Evolutionary conservation across 2,797 vertebrate species (phyloP).

Genomic region (Brachyrhaphis roseni): DNA sequence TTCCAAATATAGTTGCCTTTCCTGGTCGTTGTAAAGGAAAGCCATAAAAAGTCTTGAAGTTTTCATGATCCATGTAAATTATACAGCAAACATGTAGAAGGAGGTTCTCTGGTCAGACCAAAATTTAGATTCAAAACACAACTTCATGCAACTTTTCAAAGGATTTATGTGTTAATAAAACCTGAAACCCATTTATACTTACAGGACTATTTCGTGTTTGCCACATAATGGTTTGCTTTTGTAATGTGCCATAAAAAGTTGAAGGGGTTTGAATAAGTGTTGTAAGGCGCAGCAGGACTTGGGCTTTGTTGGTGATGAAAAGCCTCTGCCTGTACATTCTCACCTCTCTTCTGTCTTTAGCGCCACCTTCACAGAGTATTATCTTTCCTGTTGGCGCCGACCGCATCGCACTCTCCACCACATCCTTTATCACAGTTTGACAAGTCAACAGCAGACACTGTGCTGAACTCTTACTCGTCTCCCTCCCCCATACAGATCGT

Average conservation of each 20-base stretch:
- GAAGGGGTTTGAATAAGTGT: not conserved
- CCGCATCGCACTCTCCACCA: constrained; percentile 55
- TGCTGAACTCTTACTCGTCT: constrained; percentile 31
- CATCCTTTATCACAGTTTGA: constrained; percentile 50
- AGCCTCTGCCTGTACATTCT: constrained; percentile 26
- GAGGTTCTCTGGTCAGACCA: not conserved
- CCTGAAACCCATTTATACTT: not conserved
- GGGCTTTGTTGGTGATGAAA: not conserved
- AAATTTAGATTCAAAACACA: not conserved
- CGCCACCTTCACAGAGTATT: constrained; percentile 13
- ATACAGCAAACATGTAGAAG: not conserved
- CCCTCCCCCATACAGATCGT: constrained; percentile 85
- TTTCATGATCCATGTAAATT: not conserved
- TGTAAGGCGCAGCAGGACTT: not conserved
- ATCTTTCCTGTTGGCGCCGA: constrained; percentile 44
- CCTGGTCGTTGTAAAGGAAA: not conserved
- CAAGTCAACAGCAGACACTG: constrained; percentile 7
- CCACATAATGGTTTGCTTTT: not conserved
- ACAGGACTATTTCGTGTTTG: not conserved
- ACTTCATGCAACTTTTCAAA: not conserved
- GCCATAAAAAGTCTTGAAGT: not conserved
- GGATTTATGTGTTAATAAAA: not conserved
- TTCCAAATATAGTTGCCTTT: not conserved
- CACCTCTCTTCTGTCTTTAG: constrained; percentile 19
- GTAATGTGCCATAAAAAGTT: not conserved